Conservation (phyloP, 1,140 invertebrate species). For the Drosophila rufa region DNA sequence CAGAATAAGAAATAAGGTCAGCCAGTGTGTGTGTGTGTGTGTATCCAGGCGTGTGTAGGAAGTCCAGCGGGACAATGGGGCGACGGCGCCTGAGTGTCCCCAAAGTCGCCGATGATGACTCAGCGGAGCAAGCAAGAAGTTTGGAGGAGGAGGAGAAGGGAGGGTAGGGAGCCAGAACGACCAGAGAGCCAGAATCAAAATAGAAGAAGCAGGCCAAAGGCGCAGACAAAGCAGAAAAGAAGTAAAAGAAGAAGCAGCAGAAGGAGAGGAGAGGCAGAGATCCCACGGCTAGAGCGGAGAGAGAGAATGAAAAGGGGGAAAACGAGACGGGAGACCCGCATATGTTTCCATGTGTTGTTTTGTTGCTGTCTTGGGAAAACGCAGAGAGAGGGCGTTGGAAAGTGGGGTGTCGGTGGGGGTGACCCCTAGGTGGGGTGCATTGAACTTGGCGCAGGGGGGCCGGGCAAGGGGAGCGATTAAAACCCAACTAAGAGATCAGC, state of each 20-base stretch:
- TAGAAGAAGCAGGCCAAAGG: conserved; percentile 55
- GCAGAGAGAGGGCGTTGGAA: not conserved
- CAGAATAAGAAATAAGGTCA: conserved; percentile 27
- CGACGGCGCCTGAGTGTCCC: conserved; percentile 38
- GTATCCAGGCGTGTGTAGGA: conserved; percentile 19
- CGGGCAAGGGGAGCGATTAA: conserved; percentile 16
- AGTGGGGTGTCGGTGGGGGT: conserved; percentile 26
- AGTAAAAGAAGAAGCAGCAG: conserved; percentile 19
- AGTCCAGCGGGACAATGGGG: conserved; percentile 11
- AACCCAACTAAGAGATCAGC: conserved; percentile 26
- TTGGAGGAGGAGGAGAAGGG: not conserved
- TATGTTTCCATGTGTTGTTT: conserved; percentile 43
- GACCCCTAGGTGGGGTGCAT: conserved; percentile 47
- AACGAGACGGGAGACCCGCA: conserved; percentile 31
- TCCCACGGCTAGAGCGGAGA: conserved; percentile 23
- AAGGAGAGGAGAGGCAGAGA: conserved; percentile 35
- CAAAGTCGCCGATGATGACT: conserved; percentile 66
- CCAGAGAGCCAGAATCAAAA: conserved; percentile 72
- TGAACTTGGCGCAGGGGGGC: conserved; percentile 31
- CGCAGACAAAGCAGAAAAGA: conserved; percentile 12
- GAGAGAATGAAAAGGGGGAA: conserved; percentile 18
- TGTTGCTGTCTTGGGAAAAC: conserved; percentile 40
- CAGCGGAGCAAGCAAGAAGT: conserved; percentile 30
- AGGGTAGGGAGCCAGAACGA: not conserved
- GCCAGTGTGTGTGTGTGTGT: conserved; percentile 12